Conservation (phyloP, 2,113 vertebrate species). For the Mellivora capensis region DNA sequence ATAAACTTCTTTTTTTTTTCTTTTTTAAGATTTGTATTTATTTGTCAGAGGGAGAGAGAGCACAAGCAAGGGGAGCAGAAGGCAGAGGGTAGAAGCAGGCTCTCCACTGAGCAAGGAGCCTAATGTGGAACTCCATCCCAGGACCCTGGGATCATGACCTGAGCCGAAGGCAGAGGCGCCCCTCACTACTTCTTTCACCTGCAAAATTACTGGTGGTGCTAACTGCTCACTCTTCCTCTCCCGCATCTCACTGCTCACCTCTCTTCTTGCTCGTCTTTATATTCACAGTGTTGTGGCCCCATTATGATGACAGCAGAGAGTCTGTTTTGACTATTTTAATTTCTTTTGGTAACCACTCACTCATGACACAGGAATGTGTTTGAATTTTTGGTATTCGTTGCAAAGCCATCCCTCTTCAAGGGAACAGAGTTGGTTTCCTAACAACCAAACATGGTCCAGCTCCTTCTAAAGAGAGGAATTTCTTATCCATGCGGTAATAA, state of each 20-base stretch:
- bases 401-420: neutral
- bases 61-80: neutral
- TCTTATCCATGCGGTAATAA: neutral
- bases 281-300: neutral
- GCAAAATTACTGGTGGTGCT: neutral
- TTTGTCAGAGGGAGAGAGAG: neutral
- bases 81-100: neutral
- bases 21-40: neutral
- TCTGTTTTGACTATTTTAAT: neutral
- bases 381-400: neutral
- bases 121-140: neutral
- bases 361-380: neutral
- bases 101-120: neutral
- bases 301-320: neutral
- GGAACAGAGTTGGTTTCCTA: neutral
- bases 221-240: neutral
- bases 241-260: accelerated
- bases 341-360: neutral
- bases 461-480: neutral
- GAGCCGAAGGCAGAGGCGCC: neutral
- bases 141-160: neutral
- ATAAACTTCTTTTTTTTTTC: too few species aligned
- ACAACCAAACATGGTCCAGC: neutral
- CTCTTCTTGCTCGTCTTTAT: neutral
- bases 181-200: neutral